These are phyloP conservation scores for Ciconia boyciana DNA, from an alignment of 2,113 vertebrate species.

Conservation along the genomic window DNA sequence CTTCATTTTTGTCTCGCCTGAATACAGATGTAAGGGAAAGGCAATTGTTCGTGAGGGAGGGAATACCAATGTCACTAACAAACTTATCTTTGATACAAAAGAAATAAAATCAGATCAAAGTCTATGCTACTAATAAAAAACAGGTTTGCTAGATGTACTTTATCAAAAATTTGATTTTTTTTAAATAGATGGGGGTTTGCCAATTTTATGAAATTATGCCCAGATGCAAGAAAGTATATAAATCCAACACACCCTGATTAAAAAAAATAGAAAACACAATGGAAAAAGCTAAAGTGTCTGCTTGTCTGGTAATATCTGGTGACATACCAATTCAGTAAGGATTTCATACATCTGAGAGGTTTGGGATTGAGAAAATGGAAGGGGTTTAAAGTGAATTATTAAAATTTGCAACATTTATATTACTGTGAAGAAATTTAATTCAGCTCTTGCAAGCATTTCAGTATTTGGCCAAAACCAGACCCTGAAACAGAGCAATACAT, in stretches of 20 bases:
- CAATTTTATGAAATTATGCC: not conserved
- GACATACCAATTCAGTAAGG: not conserved
- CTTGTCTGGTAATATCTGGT: not conserved
- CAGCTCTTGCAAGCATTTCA: not conserved
- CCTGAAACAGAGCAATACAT: slow-evolving; percentile 6
- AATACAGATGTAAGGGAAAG: not conserved
- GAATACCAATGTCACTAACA: not conserved
- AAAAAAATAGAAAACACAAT: not conserved
- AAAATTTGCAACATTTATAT: not conserved
- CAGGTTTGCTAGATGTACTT: not conserved
- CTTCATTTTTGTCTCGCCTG: not conserved
- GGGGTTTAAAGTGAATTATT: not conserved
- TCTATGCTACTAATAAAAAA: not conserved
- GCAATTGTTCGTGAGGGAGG: not conserved
- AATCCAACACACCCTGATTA: not conserved
- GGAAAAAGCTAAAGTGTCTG: not conserved
- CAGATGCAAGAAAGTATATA: not conserved
- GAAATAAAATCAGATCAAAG: not conserved
- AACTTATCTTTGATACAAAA: not conserved
- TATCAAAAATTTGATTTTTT: not conserved
- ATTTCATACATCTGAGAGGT: not conserved
- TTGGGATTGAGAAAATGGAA: not conserved
- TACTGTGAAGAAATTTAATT: not conserved
- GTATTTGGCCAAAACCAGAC: not conserved
- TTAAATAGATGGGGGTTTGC: not conserved